These are phyloP conservation scores for Empis stercorea DNA, from an alignment of 2,888 invertebrate genomes.

Conservation along the genomic window DNA sequence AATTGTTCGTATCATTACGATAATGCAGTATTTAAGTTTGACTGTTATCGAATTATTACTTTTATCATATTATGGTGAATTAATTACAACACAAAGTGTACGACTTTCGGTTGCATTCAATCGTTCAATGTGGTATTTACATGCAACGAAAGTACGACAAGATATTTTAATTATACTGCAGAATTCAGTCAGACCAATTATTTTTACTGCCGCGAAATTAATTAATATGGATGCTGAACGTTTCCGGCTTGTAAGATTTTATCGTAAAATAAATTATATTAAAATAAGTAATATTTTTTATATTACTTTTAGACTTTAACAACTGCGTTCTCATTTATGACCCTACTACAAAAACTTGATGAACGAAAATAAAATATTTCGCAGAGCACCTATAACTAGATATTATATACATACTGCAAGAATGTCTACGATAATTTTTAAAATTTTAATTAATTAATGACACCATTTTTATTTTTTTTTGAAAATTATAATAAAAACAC, in stretches of 20 bases:
- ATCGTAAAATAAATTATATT: too few species aligned
- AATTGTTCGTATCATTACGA: conserved; percentile 16
- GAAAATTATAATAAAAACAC: too few species aligned
- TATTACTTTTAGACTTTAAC: too few species aligned
- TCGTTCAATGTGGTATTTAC: conserved; percentile 25
- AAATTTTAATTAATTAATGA: too few species aligned
- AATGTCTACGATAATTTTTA: too few species aligned
- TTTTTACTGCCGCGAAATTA: conserved; percentile 26
- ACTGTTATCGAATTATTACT: conserved; percentile 25
- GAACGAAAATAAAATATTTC: too few species aligned
- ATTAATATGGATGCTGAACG: conserved; percentile 23
- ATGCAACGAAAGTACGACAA: conserved; percentile 19
- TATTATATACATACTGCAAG: too few species aligned
- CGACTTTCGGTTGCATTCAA: conserved; percentile 25
- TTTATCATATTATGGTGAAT: conserved; percentile 27
- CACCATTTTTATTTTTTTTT: too few species aligned
- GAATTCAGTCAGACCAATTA: conserved; percentile 18
- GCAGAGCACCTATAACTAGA: too few species aligned
- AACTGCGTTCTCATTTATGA: too few species aligned
- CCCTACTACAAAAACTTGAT: too few species aligned
- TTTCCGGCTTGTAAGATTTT: conserved; percentile 21
- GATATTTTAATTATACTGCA: conserved; percentile 23
- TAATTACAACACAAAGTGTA: conserved; percentile 22
- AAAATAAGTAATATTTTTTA: too few species aligned
- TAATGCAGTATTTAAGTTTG: conserved; percentile 24